phyloP scores from a whole-genome alignment of 2,797 vertebrate genomes.

The Prunella strophiata region DNA sequence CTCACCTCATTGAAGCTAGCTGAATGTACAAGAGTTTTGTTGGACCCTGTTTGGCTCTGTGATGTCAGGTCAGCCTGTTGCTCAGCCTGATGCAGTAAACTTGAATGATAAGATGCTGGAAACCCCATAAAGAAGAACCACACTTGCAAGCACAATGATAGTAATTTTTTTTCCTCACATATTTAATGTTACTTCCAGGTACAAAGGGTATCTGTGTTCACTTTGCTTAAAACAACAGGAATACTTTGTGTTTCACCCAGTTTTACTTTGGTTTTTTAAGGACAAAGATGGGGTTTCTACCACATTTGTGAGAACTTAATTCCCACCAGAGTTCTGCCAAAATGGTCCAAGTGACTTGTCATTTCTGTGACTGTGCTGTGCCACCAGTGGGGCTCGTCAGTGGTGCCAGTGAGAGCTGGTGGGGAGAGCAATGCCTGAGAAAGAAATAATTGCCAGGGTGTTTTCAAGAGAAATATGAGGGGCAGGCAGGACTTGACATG shows the following conservation, averaged over 20 bases:
- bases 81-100: background rate
- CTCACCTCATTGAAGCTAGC: background rate
- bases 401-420: background rate
- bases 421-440: background rate
- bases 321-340: background rate
- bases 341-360: background rate
- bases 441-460: background rate
- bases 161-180: background rate
- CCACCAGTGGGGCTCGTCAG: rapidly evolving
- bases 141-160: background rate
- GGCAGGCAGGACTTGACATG: background rate
- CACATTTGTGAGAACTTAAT: background rate
- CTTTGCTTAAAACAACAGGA: background rate
- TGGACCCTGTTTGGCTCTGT: background rate
- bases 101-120: background rate
- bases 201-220: background rate
- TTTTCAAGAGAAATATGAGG: background rate
- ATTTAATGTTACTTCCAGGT: background rate
- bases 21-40: background rate
- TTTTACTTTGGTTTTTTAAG: background rate
- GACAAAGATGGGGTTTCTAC: background rate
- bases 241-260: background rate
- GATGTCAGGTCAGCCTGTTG: background rate
- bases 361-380: background rate
- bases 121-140: background rate